Percentiles rank a stretch among this genome's conserved stretches.
phyloP scores from a whole-genome alignment of 2,113 vertebrate genomes.

The Eurystomus gularis region DNA sequence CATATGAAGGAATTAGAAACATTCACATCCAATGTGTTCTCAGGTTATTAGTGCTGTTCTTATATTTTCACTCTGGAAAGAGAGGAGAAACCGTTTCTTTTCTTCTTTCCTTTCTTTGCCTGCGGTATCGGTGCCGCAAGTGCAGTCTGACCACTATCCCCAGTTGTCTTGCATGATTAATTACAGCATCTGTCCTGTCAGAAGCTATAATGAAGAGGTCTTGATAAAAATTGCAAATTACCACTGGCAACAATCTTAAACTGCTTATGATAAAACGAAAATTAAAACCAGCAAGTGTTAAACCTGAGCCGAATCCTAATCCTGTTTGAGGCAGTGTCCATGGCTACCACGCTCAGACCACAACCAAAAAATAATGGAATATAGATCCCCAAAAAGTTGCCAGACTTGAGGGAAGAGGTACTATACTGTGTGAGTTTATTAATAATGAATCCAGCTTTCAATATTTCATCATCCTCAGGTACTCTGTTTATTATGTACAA shows the following conservation, averaged over 20 bases:
- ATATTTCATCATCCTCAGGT: slow-evolving; percentile 86
- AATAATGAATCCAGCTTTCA: slow-evolving; percentile 88
- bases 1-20: neutral
- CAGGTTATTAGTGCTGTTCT: neutral
- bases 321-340: slow-evolving; percentile 72
- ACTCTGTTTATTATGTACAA: slow-evolving; percentile 88
- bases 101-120: slow-evolving; percentile 5
- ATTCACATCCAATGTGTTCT: neutral
- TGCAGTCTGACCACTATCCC: slow-evolving; percentile 83
- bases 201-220: slow-evolving; percentile 95
- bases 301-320: slow-evolving; percentile 94
- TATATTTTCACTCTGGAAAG: slow-evolving; percentile 49
- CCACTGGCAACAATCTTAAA: slow-evolving; percentile 97
- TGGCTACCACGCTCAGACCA: slow-evolving; percentile 74
- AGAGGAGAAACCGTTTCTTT: slow-evolving; percentile 53
- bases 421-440: slow-evolving; percentile 80
- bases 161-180: slow-evolving; percentile 95
- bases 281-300: slow-evolving; percentile 96
- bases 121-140: slow-evolving; percentile 70
- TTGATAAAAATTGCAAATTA: slow-evolving; percentile 98
- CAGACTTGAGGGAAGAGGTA: slow-evolving; percentile 84
- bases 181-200: slow-evolving; percentile 99
- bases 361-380: slow-evolving; percentile 70
- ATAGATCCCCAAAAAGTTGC: slow-evolving; percentile 80
- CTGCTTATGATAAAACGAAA: slow-evolving; percentile 99